Evolutionary conservation across 2,797 vertebrate genomes (phyloP).

Genomic region (Oryzias sinensis): DNA sequence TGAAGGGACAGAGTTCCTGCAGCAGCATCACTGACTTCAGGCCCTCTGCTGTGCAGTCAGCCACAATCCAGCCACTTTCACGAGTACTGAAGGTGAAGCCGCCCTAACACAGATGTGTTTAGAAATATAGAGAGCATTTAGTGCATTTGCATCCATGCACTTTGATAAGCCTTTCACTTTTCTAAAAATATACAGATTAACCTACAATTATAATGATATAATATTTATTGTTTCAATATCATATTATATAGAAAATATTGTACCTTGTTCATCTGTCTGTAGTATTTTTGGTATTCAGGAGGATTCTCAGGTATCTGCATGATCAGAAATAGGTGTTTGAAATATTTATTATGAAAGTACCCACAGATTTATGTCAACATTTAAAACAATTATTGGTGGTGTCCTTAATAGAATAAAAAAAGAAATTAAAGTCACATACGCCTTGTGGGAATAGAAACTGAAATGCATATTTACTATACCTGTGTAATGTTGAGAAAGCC

Average conservation of each 20-base stretch:
- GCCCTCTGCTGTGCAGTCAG: conserved; percentile 94
- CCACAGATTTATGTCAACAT: not conserved
- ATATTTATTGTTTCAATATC: no score
- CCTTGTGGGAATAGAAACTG: no score
- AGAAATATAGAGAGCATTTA: no score
- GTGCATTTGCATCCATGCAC: no score
- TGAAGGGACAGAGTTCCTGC: conserved; percentile 84
- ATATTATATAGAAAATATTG: no score
- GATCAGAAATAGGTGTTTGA: conserved; percentile 13
- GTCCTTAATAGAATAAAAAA: not conserved
- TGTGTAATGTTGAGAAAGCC: conserved; percentile 84
- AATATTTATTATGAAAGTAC: not conserved
- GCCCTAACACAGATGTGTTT: conserved; percentile 74
- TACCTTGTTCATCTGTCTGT: conserved; percentile 81
- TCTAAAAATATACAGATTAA: no score
- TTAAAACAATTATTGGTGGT: not conserved
- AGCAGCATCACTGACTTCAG: conserved; percentile 89
- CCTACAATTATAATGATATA: no score
- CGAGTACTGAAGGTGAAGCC: conserved; percentile 93
- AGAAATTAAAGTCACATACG: not conserved
- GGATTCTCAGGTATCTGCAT: conserved; percentile 87
- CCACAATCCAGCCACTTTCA: conserved; percentile 84
- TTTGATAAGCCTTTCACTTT: no score
- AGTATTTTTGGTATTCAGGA: conserved; percentile 89
- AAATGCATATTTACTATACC: conserved; percentile 66